Conservation (phyloP, 92 coral and sea anemone genomes). For the Palythoa grandiflora region DNA sequence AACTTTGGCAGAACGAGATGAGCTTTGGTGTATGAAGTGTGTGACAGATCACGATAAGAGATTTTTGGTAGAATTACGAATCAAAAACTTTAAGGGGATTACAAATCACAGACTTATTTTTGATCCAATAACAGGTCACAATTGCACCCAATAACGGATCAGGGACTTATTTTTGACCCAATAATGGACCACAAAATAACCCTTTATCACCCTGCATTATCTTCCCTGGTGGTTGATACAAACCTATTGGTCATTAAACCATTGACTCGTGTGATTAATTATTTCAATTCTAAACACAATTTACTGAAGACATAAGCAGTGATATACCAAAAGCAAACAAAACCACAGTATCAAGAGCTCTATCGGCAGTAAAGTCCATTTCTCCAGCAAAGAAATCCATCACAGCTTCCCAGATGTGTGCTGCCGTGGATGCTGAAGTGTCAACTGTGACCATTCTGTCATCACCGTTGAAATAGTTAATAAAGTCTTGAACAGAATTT, state of each 20-base stretch:
- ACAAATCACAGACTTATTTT: too few species aligned
- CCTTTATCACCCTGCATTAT: too few species aligned
- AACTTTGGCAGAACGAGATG: too few species aligned
- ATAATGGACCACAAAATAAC: too few species aligned
- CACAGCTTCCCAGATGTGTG: constrained; percentile 87
- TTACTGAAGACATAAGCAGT: background rate
- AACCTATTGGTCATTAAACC: background rate
- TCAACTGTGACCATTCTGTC: constrained; percentile 79
- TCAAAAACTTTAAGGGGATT: too few species aligned
- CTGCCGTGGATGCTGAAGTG: constrained; percentile 82
- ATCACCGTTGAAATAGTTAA: constrained; percentile 68
- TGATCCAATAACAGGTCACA: too few species aligned
- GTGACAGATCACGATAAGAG: too few species aligned
- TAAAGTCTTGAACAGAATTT: constrained; percentile 78
- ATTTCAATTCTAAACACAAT: background rate
- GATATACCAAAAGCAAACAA: constrained; percentile 82
- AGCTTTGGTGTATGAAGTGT: too few species aligned
- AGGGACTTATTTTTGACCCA: too few species aligned
- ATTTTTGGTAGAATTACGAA: too few species aligned
- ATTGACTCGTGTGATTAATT: background rate
- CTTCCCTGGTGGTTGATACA: too few species aligned
- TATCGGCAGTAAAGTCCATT: constrained; percentile 83
- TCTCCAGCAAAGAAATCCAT: constrained; percentile 92
- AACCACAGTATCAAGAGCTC: constrained; percentile 81
- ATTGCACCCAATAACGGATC: too few species aligned